Evolutionary conservation across 2,797 vertebrate species (phyloP).

Genomic region (Acropternis orthonyx): DNA sequence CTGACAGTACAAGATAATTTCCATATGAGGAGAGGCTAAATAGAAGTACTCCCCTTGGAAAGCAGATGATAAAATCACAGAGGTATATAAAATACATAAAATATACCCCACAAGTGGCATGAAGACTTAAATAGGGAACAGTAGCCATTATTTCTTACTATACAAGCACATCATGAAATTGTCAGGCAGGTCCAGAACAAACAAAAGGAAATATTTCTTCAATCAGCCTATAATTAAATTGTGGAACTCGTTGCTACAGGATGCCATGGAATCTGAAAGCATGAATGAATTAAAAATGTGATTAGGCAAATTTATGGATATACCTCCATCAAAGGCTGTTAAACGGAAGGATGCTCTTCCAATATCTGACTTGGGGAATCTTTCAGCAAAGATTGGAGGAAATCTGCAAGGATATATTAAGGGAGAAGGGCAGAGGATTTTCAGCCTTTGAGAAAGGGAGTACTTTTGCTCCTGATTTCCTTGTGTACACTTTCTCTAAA

Average conservation of each 20-base stretch:
- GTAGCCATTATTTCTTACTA: background rate
- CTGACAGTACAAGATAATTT: background rate
- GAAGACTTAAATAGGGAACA: background rate
- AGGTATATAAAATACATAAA: background rate
- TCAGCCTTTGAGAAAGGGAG: background rate
- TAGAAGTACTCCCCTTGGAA: background rate
- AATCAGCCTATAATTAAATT: background rate
- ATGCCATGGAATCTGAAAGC: constrained; percentile 7
- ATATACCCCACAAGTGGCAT: background rate
- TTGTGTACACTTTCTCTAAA: background rate
- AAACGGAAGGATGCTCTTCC: background rate
- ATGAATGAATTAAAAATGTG: constrained; percentile 17
- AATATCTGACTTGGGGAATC: background rate
- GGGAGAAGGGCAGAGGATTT: background rate
- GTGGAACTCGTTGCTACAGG: background rate
- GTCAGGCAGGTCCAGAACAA: background rate
- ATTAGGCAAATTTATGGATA: constrained; percentile 10
- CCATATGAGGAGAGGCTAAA: background rate
- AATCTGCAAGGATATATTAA: background rate
- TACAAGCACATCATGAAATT: background rate
- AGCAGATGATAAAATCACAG: background rate
- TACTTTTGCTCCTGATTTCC: background rate
- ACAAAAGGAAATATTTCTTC: background rate
- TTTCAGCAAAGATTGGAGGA: background rate
- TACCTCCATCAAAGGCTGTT: background rate